Conservation (phyloP, 1,140 invertebrate genomes). For the Tetranychus urticae region DNA sequence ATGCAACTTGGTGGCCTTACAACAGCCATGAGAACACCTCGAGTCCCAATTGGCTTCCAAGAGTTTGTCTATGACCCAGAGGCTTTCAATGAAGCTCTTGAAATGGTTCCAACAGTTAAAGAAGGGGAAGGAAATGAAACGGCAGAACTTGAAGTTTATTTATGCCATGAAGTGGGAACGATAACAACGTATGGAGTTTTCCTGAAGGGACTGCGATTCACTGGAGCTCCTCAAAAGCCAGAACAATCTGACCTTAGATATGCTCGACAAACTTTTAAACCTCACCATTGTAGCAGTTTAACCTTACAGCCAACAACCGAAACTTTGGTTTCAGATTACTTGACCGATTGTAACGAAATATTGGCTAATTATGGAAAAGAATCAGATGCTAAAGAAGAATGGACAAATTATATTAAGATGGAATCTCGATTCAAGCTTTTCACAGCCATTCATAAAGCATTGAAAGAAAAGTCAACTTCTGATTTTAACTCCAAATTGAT, state of each 20-base stretch:
- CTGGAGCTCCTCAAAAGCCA: not conserved
- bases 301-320: too few species aligned
- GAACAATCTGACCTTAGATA: not conserved
- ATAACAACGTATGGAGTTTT: not conserved
- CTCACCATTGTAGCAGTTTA: not conserved
- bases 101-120: not conserved
- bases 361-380: too few species aligned
- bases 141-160: not conserved
- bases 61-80: not conserved
- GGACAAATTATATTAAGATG: too few species aligned
- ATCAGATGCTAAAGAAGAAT: too few species aligned
- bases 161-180: not conserved
- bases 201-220: not conserved
- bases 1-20: slow-evolving; percentile 22
- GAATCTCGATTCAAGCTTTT: too few species aligned
- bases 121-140: not conserved
- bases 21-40: slow-evolving; percentile 11
- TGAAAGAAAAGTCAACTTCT: too few species aligned
- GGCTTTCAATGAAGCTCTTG: not conserved
- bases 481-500: too few species aligned
- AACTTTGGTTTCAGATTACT: not conserved
- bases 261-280: not conserved
- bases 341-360: not conserved
- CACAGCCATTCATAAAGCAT: too few species aligned
- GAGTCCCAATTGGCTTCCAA: not conserved